phyloP scores from a whole-genome alignment of 2,797 vertebrate genomes.

The Ceyx erithaca region DNA sequence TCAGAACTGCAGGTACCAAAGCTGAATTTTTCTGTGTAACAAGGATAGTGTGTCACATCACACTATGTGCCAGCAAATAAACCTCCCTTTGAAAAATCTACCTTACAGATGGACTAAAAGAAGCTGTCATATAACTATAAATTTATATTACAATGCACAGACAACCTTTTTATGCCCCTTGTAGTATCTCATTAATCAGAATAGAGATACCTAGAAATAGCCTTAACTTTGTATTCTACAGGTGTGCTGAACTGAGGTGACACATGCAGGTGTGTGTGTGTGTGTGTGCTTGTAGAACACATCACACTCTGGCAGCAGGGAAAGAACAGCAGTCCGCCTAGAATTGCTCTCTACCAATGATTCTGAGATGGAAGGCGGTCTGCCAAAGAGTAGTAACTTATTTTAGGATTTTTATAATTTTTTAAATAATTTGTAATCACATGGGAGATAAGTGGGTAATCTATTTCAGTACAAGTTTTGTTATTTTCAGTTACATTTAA shows the following conservation, averaged over 20 bases:
- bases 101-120: neutral
- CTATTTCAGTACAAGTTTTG: neutral
- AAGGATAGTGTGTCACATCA: fast-evolving
- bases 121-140: neutral
- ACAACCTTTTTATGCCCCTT: neutral
- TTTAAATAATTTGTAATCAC: neutral
- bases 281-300: neutral
- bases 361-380: neutral
- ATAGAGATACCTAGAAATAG: neutral
- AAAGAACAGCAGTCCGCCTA: neutral
- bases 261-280: neutral
- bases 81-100: neutral
- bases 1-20: neutral
- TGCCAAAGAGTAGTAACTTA: neutral
- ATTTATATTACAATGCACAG: neutral
- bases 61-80: neutral
- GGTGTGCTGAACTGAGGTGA: too few species aligned
- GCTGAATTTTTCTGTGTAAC: neutral
- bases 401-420: neutral
- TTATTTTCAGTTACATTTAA: neutral
- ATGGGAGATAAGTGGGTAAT: neutral
- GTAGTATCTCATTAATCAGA: neutral
- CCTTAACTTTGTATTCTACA: neutral
- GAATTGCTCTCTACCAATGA: neutral
- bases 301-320: neutral